These are phyloP conservation scores for Scaptomyza pallida DNA, from an alignment of 1,140 invertebrate species.

Conservation along the genomic window DNA sequence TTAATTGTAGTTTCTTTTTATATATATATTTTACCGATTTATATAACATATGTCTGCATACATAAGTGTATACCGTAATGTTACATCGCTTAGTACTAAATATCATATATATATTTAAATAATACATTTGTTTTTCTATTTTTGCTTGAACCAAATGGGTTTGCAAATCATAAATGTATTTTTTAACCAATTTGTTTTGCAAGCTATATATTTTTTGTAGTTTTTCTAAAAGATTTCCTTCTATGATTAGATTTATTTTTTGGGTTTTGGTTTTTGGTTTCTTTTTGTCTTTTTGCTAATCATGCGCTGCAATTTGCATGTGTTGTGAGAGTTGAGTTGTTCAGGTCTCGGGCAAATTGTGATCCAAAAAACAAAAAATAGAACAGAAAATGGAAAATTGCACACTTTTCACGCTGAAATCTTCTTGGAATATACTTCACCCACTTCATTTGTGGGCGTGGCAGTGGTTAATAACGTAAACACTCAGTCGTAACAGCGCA, in stretches of 20 bases:
- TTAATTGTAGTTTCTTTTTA: conserved; percentile 61
- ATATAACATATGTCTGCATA: conserved; percentile 65
- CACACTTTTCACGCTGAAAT: conserved; percentile 44
- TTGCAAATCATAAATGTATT: conserved; percentile 47
- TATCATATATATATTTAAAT: conserved; percentile 57
- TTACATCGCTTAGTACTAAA: conserved; percentile 62
- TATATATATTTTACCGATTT: conserved; percentile 53
- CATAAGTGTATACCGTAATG: conserved; percentile 61
- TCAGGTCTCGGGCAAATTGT: conserved; percentile 25
- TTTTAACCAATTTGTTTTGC: conserved; percentile 42
- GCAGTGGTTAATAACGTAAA: conserved; percentile 37
- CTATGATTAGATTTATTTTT: conserved; percentile 10
- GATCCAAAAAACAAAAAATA: too few relatives aligned
- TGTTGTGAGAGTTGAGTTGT: conserved; percentile 34
- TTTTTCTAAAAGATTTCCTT: conserved; percentile 42
- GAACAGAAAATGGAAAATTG: too few relatives aligned
- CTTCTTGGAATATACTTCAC: conserved; percentile 35
- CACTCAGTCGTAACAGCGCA: conserved; percentile 25
- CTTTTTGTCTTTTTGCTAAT: conserved; percentile 21
- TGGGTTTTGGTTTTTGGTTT: too few relatives aligned
- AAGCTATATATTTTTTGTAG: conserved; percentile 34
- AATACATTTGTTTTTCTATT: conserved; percentile 29
- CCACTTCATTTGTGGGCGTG: conserved; percentile 44
- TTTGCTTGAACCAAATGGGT: conserved; percentile 53
- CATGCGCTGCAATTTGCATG: conserved; percentile 40